Conservation (phyloP, 2,113 vertebrate genomes). For the Engraulis encrasicolus region DNA sequence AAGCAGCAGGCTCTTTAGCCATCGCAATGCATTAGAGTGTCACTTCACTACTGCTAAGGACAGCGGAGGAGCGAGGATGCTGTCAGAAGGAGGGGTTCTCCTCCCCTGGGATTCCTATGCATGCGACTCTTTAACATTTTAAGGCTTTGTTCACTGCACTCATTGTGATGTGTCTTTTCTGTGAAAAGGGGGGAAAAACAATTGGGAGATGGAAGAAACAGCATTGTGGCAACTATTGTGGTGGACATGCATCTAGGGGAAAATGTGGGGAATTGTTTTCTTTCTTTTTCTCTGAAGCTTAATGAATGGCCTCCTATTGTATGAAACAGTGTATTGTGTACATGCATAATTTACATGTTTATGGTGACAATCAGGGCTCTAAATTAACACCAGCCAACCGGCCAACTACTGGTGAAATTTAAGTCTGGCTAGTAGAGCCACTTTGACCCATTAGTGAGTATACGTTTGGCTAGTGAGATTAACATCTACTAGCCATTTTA, state of each 20-base stretch:
- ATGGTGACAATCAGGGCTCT: too few relatives aligned
- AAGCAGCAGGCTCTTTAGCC: conserved; percentile 12
- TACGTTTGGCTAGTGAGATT: too few relatives aligned
- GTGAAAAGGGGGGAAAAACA: neutral
- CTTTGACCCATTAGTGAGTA: too few relatives aligned
- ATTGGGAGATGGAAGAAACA: neutral
- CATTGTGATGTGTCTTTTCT: neutral
- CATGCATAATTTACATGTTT: too few relatives aligned
- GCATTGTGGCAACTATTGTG: neutral
- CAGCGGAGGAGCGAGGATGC: neutral
- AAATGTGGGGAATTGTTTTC: neutral
- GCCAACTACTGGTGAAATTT: too few relatives aligned
- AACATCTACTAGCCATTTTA: too few relatives aligned
- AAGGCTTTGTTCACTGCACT: neutral
- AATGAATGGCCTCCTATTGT: too few relatives aligned
- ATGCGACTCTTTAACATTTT: neutral
- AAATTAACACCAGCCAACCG: too few relatives aligned
- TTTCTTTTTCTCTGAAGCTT: too few relatives aligned
- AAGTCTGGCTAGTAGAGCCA: too few relatives aligned
- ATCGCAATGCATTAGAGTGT: conserved; percentile 38
- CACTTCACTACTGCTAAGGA: neutral
- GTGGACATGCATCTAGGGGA: neutral
- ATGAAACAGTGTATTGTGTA: too few relatives aligned
- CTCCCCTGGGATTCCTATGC: neutral
- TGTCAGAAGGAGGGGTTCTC: neutral